Base-by-base conservation (phyloP, 1,140 invertebrate species). In the Acromyrmex heyeri region DNA sequence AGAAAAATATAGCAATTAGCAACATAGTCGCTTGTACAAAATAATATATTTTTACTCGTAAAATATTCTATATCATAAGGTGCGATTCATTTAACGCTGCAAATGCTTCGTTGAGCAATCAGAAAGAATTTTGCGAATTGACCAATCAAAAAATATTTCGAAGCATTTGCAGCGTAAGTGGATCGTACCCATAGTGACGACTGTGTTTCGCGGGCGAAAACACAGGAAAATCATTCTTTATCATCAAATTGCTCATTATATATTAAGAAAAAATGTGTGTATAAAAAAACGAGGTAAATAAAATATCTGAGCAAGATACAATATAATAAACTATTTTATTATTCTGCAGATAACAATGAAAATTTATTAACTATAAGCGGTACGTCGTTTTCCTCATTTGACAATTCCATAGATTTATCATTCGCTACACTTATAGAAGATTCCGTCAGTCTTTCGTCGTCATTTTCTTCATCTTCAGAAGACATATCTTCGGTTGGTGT, bases 311-410 rank as follows among this genome's bases (percentile, higher is more conserved):
- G 14, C 4, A 83, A 73, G 1, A 30, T 70, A 10, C 7, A 69
- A 81, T 18, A 44, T 61, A 48, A 82, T 75, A 75, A 73, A 62
- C 8, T 8, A 62, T 24, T 75, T 83, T 83, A 73, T 82, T 82
- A 64, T 50, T 92, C 88, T 16, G 89, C 44, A 38, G 92, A 91
- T 12, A 95, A 87, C 55, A 92, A 85, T 57, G 85, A 91, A 90
- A 95, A 95, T 91, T 95, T 95, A 88, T 95, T 95, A 44, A 86
- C 79, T 18, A 87, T 62, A 4, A 73, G 18, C n/a, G 90, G 87
- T 48, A 92, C 72, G 38, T 91, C 78, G 0, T 79, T 77, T 10
- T 90, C 88, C 3, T 90, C 79, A 8, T 59, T 75, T 1, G 59
- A 70, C 7, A 89, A 89, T 24, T 92, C 85, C 0, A 79, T 75